These are phyloP conservation scores for Holacanthella duospinosa DNA, from an alignment of 2,888 invertebrate species.

Conservation along the genomic window DNA sequence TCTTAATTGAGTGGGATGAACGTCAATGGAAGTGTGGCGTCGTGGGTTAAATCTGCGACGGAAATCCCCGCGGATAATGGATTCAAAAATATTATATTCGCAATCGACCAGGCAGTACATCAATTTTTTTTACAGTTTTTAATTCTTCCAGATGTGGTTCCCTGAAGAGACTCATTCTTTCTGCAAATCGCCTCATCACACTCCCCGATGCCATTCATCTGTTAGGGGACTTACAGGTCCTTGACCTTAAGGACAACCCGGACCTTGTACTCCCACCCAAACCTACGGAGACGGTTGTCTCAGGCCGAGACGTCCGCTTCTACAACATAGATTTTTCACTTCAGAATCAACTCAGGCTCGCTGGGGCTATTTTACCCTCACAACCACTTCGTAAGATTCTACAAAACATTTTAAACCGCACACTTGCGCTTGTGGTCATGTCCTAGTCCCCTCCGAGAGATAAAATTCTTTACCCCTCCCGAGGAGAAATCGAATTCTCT, in stretches of 20 bases:
- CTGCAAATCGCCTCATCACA: constrained; percentile 86
- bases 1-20: too few species aligned
- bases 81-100: neutral
- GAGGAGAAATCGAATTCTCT: too few species aligned
- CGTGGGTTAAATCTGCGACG: too few species aligned
- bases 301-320: constrained; percentile 66
- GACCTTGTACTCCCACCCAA: constrained; percentile 96
- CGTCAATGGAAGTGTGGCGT: too few species aligned
- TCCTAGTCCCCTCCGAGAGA: too few species aligned
- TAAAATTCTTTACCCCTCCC: too few species aligned
- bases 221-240: constrained; percentile 72
- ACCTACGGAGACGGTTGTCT: constrained; percentile 66
- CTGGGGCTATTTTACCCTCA: constrained; percentile 76
- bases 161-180: constrained; percentile 81
- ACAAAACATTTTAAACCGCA: too few species aligned
- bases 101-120: too few species aligned
- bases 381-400: too few species aligned
- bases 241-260: constrained; percentile 86
- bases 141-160: constrained; percentile 65
- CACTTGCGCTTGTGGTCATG: too few species aligned
- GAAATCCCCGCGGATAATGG: too few species aligned
- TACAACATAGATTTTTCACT: constrained; percentile 99
- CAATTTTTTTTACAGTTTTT: neutral
- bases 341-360: constrained; percentile 82
- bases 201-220: constrained; percentile 95